Base-by-base conservation (phyloP, 2,888 invertebrate genomes). In the Autographa pulchrina region DNA sequence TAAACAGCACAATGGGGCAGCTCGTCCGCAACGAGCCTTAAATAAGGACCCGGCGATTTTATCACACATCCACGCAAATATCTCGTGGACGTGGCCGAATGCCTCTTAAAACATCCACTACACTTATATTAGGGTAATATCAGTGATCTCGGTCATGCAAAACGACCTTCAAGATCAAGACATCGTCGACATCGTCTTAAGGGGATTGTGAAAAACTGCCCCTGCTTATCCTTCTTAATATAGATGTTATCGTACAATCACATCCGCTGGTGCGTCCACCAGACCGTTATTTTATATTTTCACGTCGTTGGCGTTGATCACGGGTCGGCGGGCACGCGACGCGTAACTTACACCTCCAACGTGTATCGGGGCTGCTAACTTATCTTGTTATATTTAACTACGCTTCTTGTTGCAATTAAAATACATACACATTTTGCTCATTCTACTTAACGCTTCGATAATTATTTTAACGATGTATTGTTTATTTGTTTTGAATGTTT, bases 31-130 rank as follows among this genome's bases (percentile, higher is more conserved):
- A 69, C 73, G 68, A 77, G 68, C 83, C 82, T 86, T 89, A 88
- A 90, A 89, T 89, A 89, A 89, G 87, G 86, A 74, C 85, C 78
- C 82, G 74, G 86, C 81, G 91, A 93, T 93, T 89, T 89, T 92
- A 93, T 93, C 92, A 89, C 90, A 91, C 90, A 88, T 90, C 87
- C 82, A 89, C 88, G 88, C 89, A 90, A 92, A 93, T 93, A 93
- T 93, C 91, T 91, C 84, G 77, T 77, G 68, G 74, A 68, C 78
- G 85, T 85, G 85, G 82, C 87, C 86, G 88, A 91, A 91, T 88
- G 86, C 82, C 83, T 92, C 91, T 88, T 93, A 92, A 93, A 92
- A 88, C 89, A 87, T 89, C 90, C 89, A 88, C 91, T 90, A 91
- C 88, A 89, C 89, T 91, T 91, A 90, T 91, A 91, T 92, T 89